Evolutionary conservation across 2,888 invertebrate species (phyloP).

Genomic region (Bombyx huttoni): DNA sequence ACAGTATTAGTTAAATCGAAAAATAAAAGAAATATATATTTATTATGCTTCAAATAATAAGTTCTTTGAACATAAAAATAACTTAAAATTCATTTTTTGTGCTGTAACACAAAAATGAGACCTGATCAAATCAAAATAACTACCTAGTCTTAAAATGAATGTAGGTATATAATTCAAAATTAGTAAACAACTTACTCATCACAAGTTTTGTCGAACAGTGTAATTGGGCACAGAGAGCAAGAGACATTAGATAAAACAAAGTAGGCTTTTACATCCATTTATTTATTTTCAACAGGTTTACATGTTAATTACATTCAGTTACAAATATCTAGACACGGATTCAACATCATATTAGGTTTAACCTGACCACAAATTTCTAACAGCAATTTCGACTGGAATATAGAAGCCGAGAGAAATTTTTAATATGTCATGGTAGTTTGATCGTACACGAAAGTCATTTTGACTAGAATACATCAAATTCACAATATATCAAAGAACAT

Average conservation of each 20-base stretch:
- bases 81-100: no score
- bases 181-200: no score
- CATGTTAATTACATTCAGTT: conserved; percentile 26
- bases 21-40: no score
- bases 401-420: conserved; percentile 7
- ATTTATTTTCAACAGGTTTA: conserved; percentile 32
- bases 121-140: no score
- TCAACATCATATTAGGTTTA: conserved; percentile 32
- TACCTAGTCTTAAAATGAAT: no score
- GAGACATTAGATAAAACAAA: conserved; percentile 8
- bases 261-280: conserved; percentile 19
- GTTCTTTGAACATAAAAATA: no score
- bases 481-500: background rate
- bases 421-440: conserved; percentile 18
- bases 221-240: no score
- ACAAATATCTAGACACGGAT: conserved; percentile 36
- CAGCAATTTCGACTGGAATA: conserved; percentile 6
- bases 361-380: conserved; percentile 19
- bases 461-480: conserved; percentile 19
- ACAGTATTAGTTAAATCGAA: no score
- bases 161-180: no score
- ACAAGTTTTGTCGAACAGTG: no score
- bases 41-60: no score
- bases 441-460: conserved; percentile 12
- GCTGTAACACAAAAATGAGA: no score